phyloP scores from a whole-genome alignment of 2,113 vertebrate species.

The Phodopus roborovskii region DNA sequence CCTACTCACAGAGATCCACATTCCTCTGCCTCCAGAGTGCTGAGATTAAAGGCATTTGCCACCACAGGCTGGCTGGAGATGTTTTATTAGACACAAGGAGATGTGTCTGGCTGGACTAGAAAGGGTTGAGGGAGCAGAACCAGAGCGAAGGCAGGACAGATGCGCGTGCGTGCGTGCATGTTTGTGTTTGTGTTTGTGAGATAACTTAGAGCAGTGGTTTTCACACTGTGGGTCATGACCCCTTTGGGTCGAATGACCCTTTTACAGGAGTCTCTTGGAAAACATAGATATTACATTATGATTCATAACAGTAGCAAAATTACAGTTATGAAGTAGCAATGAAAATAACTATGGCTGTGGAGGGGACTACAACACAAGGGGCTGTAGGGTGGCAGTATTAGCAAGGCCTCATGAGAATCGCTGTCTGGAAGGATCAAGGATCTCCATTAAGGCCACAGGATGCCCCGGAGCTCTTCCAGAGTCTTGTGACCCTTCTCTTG shows the following conservation, averaged over 20 bases:
- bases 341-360: neutral
- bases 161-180: too few species aligned
- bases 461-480: neutral
- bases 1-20: too few species aligned
- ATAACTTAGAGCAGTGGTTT: neutral
- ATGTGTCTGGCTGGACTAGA: neutral
- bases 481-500: neutral
- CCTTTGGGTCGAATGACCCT: neutral
- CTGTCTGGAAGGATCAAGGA: neutral
- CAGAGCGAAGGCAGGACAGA: neutral
- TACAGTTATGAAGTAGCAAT: neutral
- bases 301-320: neutral
- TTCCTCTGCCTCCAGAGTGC: too few species aligned
- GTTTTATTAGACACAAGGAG: neutral
- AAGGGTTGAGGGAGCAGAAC: neutral
- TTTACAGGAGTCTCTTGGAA: neutral
- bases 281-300: neutral
- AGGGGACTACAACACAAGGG: neutral
- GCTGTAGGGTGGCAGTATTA: neutral
- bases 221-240: neutral
- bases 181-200: too few species aligned
- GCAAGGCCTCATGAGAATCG: neutral
- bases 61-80: neutral
- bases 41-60: neutral
- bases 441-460: neutral